phyloP scores from a whole-genome alignment of 2,113 vertebrate genomes.

The Pipra filicauda region DNA sequence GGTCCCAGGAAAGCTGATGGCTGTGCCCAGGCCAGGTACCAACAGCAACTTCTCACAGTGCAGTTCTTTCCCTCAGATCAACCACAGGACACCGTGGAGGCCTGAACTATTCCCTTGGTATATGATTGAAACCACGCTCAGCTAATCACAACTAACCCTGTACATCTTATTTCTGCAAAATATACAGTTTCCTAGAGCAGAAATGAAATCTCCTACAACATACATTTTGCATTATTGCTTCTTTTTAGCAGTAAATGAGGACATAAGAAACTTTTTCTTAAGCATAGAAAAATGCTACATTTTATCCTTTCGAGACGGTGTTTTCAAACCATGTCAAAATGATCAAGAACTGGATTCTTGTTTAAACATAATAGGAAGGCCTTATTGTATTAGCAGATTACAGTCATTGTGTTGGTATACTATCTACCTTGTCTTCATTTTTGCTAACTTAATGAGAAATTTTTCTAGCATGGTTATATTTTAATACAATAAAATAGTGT shows the following conservation, averaged over 20 bases:
- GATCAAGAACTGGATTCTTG: constrained; percentile 39
- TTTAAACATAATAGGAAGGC: constrained; percentile 35
- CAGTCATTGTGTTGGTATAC: constrained; percentile 56
- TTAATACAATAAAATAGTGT: constrained; percentile 15
- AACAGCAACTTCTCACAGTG: background rate
- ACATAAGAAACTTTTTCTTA: background rate
- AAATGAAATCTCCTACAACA: background rate
- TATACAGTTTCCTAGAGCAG: background rate
- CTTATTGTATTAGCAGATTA: constrained; percentile 62
- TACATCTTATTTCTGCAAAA: background rate
- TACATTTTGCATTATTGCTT: background rate
- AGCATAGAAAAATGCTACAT: background rate
- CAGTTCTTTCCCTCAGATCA: background rate
- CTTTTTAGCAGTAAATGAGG: background rate
- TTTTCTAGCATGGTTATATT: constrained; percentile 32
- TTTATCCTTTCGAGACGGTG: background rate
- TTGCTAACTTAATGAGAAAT: constrained; percentile 55
- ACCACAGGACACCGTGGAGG: fast-evolving
- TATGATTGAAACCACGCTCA: background rate
- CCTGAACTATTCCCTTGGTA: background rate
- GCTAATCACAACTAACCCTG: background rate
- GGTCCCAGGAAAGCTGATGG: background rate
- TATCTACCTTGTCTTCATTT: constrained; percentile 62
- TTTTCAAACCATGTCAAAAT: constrained; percentile 41
- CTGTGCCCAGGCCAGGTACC: background rate